Conservation (phyloP, 2,888 invertebrate species). For the Cheilosia urbana region DNA sequence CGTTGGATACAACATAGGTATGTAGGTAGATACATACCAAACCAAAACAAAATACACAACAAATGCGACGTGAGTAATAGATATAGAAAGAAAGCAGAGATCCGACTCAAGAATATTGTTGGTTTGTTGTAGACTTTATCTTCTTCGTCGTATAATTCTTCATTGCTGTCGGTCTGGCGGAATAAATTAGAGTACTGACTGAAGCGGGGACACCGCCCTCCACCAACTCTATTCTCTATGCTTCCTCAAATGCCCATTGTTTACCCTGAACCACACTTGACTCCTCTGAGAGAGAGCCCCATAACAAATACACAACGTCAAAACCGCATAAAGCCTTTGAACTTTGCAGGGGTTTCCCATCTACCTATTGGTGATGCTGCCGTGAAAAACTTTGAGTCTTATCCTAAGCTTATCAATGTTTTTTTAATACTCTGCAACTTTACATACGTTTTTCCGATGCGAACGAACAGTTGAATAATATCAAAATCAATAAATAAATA, state of each 20-base stretch:
- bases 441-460: constrained; percentile 7
- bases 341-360: constrained; percentile 47
- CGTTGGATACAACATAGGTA: constrained; percentile 25
- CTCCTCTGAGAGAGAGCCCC: neutral
- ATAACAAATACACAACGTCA: constrained; percentile 30
- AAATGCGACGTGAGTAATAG: constrained; percentile 23
- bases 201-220: constrained; percentile 41
- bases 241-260: constrained; percentile 31
- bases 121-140: constrained; percentile 1
- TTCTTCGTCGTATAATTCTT: constrained; percentile 3
- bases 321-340: constrained; percentile 58
- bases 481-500: neutral
- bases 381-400: constrained; percentile 37
- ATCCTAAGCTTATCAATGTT: neutral
- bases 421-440: neutral
- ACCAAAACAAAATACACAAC: constrained; percentile 47
- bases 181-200: constrained; percentile 41
- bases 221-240: constrained; percentile 13
- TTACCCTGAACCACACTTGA: constrained; percentile 17
- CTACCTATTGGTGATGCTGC: constrained; percentile 1
- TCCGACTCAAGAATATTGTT: constrained; percentile 19
- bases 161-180: constrained; percentile 10
- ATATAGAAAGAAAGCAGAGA: constrained; percentile 26
- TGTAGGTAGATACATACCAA: constrained; percentile 13
- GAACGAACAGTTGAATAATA: neutral